Conservation (phyloP, 2,113 vertebrate species). For the Mus spicilegus region DNA sequence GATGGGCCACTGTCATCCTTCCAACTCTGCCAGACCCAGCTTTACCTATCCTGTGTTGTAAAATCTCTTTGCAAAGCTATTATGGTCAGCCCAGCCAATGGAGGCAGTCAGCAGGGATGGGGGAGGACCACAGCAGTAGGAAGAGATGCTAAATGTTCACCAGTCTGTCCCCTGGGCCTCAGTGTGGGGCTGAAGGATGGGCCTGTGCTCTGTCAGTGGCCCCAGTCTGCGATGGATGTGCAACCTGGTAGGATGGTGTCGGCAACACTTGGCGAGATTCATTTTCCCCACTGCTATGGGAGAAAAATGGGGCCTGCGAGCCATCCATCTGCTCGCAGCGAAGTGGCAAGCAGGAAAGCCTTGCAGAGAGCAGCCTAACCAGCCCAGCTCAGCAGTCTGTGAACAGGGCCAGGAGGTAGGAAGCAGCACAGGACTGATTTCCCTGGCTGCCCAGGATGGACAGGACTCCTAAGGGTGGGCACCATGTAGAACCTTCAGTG, state of each 20-base stretch:
- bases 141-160: slow-evolving; percentile 27
- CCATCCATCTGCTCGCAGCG: slow-evolving; percentile 73
- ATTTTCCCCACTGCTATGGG: slow-evolving; percentile 71
- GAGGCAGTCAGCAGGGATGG: background rate
- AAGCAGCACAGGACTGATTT: background rate
- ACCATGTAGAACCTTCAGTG: accelerated
- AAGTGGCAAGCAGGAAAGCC: slow-evolving; percentile 64
- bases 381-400: slow-evolving; percentile 1
- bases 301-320: slow-evolving; percentile 69
- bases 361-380: background rate
- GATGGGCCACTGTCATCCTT: background rate
- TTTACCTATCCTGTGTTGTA: background rate
- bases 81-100: background rate
- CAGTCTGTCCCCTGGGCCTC: background rate
- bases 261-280: slow-evolving; percentile 81
- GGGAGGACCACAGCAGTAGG: background rate
- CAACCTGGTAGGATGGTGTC: slow-evolving; percentile 74
- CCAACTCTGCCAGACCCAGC: background rate
- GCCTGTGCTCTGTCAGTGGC: slow-evolving; percentile 62
- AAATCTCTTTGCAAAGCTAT: background rate
- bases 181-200: background rate
- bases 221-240: slow-evolving; percentile 51
- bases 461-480: background rate
- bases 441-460: background rate
- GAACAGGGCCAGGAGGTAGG: background rate